Base-by-base conservation (phyloP, 2,888 invertebrate species). In the Acrocera orbiculus region DNA sequence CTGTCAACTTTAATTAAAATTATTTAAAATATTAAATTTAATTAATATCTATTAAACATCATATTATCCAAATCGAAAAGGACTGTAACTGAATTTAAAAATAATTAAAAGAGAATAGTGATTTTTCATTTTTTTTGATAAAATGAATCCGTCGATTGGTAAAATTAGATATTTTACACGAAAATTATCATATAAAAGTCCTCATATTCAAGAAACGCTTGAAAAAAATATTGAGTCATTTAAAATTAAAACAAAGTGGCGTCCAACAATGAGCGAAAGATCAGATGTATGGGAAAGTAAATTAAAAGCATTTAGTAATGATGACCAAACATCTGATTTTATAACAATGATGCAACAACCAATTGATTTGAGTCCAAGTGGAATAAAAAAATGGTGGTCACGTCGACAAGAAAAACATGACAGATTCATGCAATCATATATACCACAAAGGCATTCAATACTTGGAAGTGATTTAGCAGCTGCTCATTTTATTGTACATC, bases 381-480 rank as follows among this genome's bases (percentile, higher is more conserved):
- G 62, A 24, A 48, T 75, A 1, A 66, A 61, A 39, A 50, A 60
- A 2, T 77, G 74, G 76, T 73, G 66, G 65, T 37, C 45, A 1
- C 56, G 57, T 2, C 64, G 65, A 42, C 57, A 65, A 41, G 58
- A 59, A 30, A 47, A 62, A 1, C 58, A 56, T 36, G 67, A 70
- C 42, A 65, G 69, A 19, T 53, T 62, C 34, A 62, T 69, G 48
- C 80, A 82, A 47, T 63, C 60, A 36, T 76, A 61, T 50, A 53
- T 73, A 5, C 55, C 64, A 0, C 65, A 73, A 34, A 61, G 80
- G 38, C 66, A 73, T 42, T 52, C 67, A 36, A 57, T 63, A 23
- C 55, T 83, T 2, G 92, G 90, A 0, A 62, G 73, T 22, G 85
- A 95, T 54, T 58, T 95, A 42, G 87, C 85, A 2, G 75, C 83